Percentiles rank a stretch among this genome's conserved stretches.
These are phyloP conservation scores for Acrobasis repandana DNA, from an alignment of 2,888 invertebrate genomes.

Conservation along the genomic window DNA sequence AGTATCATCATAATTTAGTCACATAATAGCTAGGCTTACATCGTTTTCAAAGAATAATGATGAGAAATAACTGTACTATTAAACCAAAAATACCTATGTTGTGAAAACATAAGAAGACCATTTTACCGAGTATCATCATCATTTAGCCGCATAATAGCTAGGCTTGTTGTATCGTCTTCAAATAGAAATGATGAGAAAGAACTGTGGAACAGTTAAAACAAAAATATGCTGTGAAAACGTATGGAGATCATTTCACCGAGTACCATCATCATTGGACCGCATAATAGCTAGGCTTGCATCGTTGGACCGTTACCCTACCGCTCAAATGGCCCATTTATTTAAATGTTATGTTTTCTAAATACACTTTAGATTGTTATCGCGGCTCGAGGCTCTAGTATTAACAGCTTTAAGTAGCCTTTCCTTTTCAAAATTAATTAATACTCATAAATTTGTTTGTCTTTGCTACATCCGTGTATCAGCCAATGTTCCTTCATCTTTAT, in stretches of 20 bases:
- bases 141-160: constrained; percentile 5
- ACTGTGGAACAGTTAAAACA: not conserved
- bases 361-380: constrained; percentile 18
- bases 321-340: constrained; percentile 13
- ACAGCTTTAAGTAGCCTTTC: constrained; percentile 3
- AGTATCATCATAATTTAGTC: constrained; percentile 10
- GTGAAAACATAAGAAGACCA: not conserved
- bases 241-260: constrained; percentile 8
- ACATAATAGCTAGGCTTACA: not conserved
- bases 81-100: no score
- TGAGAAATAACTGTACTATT: no score
- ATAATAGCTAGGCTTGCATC: constrained; percentile 3
- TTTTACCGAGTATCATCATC: not conserved
- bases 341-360: constrained; percentile 16
- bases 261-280: constrained; percentile 9
- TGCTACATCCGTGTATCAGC: no score
- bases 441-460: not conserved
- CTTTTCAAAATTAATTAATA: constrained; percentile 4
- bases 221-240: constrained; percentile 1
- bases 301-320: constrained; percentile 14
- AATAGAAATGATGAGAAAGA: not conserved
- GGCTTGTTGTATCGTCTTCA: not conserved
- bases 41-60: no score
- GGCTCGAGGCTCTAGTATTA: not conserved
- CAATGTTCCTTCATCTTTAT: no score